Percentiles rank a stretch among this genome's conserved stretches.
These are phyloP conservation scores for Calliopum simillimum DNA, from an alignment of 2,888 invertebrate genomes.

Conservation along the genomic window DNA sequence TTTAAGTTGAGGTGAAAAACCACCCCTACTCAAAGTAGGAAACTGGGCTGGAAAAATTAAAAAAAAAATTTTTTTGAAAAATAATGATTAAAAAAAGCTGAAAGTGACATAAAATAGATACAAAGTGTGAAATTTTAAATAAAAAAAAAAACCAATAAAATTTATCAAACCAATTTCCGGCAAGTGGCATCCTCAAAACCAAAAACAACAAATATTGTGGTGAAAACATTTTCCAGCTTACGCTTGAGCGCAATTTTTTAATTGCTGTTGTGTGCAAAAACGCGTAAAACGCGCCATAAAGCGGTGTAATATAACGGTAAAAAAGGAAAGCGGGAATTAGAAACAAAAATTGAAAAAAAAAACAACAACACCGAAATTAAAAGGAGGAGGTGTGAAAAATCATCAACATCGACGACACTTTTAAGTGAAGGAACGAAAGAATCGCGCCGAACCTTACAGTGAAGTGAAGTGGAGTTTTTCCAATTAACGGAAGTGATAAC, in stretches of 20 bases:
- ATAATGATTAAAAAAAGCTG: background rate
- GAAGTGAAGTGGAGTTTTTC: constrained; percentile 17
- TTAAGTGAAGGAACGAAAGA: background rate
- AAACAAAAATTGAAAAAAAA: no score
- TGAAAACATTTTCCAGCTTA: constrained; percentile 19
- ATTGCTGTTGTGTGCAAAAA: constrained; percentile 29
- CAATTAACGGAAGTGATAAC: constrained; percentile 32
- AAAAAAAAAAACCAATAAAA: background rate
- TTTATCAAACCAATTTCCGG: background rate
- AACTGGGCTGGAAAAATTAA: constrained; percentile 2
- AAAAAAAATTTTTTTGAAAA: background rate
- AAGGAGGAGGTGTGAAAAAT: no score
- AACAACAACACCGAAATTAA: no score
- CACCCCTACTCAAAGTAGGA: background rate
- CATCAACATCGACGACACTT: background rate
- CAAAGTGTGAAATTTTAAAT: background rate
- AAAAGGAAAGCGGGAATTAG: no score
- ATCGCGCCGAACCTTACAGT: no score
- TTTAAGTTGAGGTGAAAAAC: background rate
- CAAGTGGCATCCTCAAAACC: background rate
- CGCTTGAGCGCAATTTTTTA: constrained; percentile 29
- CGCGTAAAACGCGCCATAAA: constrained; percentile 27
- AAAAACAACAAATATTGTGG: background rate
- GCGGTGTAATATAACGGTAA: no score
- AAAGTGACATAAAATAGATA: background rate